phyloP scores from a whole-genome alignment of 2,113 vertebrate genomes.

The Melanotaenia duboulayi region DNA sequence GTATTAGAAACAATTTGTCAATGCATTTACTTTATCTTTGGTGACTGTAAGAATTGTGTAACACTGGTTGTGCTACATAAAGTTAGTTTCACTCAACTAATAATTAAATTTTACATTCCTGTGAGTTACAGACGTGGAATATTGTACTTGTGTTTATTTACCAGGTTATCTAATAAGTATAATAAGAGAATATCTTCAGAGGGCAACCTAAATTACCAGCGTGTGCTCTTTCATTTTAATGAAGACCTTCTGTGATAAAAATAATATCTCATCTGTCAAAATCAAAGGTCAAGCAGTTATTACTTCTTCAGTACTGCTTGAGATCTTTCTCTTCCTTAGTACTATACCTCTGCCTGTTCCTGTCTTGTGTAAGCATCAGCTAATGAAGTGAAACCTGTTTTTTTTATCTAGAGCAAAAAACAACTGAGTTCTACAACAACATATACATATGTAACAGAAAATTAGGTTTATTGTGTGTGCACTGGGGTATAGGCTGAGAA shows the following conservation, averaged over 20 bases:
- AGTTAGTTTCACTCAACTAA: not conserved
- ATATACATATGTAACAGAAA: not conserved
- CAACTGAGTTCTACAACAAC: not conserved
- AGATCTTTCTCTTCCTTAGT: not conserved
- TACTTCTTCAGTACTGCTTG: not conserved
- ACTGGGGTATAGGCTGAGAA: not conserved
- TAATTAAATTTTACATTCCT: not conserved
- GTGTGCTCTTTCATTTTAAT: not conserved
- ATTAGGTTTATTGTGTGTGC: not conserved
- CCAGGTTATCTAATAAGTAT: conserved; percentile 3
- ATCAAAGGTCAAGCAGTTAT: too few relatives aligned
- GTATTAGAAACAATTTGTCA: not conserved
- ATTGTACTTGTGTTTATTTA: not conserved
- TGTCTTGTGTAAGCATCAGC: conserved; percentile 30
- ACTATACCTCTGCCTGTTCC: conserved; percentile 31
- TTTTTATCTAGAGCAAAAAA: conserved; percentile 10
- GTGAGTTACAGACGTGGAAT: not conserved
- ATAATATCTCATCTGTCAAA: not conserved
- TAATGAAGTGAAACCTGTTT: conserved; percentile 38
- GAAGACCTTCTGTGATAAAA: not conserved
- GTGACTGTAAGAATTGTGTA: not conserved
- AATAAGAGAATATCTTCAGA: not conserved
- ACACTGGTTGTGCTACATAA: conserved; percentile 6
- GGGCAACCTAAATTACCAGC: too few relatives aligned
- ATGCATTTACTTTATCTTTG: conserved; percentile 9